Evolutionary conservation across 2,113 vertebrate species (phyloP), one percentile per base, ranked within the genome.

Genomic region (Oryctolagus cuniculus): DNA sequence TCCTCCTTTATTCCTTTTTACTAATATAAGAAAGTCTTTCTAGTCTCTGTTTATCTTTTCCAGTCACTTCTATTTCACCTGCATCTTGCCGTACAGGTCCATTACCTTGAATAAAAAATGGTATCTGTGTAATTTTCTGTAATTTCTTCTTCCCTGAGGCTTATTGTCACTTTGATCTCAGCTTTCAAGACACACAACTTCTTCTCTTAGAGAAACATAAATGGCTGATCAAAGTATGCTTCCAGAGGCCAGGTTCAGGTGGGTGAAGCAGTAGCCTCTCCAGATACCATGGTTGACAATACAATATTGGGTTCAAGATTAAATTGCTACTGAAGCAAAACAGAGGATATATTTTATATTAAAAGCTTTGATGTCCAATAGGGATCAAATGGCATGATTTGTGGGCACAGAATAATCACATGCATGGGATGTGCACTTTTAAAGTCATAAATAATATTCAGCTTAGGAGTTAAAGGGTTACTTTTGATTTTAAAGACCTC

Each of bases 91-190:
- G 87, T 95, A 44, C 63, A 92, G 95, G 93, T 96, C 96, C 91
- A 97, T 98, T 97, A 97, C 94, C 81, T 90, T 67, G 36, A 98
- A 97, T 96, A 97, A 97, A 97, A 98, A 98, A 97, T 97, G 94
- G 93, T 97, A 98, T 97, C 98, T 96, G 88, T 97, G 97, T 97
- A 98, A 99, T 99, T 98, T 98, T 98, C 97, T 96, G 96, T 97
- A 97, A 98, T 99, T 98, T 98, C 96, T 97, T 95, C 95, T 27
- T 96, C 96, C 95, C 96, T 91, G 95, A 96, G 97, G 94, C 94
- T 97, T 98, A 98, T 97, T 98, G 97, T 97, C 97, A 98, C 99
- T 99, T 99, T 99, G 99, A 99, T 99, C 99, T 98, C 88, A 91
- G 97, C 96, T 98, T 98, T 98, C 98, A 98, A 95, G 98, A 98